phyloP scores from a whole-genome alignment of 1,140 invertebrate genomes.

The Neodiprion pinetum region DNA sequence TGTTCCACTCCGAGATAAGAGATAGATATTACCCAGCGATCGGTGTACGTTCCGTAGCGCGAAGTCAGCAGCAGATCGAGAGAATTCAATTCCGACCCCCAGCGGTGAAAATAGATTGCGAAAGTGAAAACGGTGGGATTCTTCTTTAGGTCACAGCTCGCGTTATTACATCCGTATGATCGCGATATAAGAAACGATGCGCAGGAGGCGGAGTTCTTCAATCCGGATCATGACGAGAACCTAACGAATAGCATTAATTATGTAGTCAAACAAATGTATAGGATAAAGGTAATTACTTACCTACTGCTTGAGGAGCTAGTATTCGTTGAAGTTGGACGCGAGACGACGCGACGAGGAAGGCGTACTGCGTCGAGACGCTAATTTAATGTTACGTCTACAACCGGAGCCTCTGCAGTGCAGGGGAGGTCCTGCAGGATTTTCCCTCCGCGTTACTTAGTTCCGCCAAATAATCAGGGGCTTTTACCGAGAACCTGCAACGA shows the following conservation, averaged over 20 bases:
- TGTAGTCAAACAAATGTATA: neutral
- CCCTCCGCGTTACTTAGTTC: neutral
- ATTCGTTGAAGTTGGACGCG: neutral
- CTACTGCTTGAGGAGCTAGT: neutral
- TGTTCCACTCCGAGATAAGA: conserved; percentile 49
- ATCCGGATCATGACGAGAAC: too few relatives aligned
- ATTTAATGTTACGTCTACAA: conserved; percentile 3
- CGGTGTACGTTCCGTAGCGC: conserved; percentile 22
- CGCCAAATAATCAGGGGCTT: neutral
- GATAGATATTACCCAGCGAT: conserved; percentile 29
- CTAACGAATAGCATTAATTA: conserved; percentile 3
- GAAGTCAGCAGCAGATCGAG: neutral
- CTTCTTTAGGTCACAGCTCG: neutral
- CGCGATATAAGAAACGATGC: too few relatives aligned
- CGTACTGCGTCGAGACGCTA: neutral
- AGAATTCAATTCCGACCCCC: neutral
- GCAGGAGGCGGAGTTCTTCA: too few relatives aligned
- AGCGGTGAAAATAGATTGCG: neutral
- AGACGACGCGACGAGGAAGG: neutral
- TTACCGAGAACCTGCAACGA: neutral
- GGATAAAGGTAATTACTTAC: conserved; percentile 1
- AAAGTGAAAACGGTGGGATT: neutral
- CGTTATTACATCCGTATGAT: too few relatives aligned
- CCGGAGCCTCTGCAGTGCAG: neutral
- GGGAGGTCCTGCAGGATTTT: neutral